Percentiles rank a stretch among this genome's conserved stretches.
These are phyloP conservation scores for Bombus polaris DNA, from an alignment of 1,140 invertebrate species.

Conservation along the genomic window DNA sequence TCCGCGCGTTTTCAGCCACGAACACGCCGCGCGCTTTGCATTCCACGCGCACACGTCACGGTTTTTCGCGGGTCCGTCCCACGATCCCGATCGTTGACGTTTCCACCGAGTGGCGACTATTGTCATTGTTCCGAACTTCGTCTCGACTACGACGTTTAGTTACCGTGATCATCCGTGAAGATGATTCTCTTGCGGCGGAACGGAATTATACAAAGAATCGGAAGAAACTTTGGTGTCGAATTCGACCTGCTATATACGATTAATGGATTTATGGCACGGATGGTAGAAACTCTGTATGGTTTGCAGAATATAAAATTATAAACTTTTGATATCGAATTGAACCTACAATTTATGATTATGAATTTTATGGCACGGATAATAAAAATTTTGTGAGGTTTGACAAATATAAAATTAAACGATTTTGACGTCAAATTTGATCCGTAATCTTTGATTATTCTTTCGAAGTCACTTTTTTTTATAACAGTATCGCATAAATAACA, in stretches of 20 bases:
- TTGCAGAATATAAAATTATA: not conserved
- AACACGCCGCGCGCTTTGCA: conserved; percentile 57
- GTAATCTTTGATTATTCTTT: not conserved
- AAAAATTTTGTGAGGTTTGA: too few species aligned
- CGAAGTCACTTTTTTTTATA: too few species aligned
- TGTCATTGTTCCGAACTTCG: not conserved
- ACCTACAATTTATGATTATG: too few species aligned
- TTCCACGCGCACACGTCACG: conserved; percentile 43
- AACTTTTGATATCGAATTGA: too few species aligned
- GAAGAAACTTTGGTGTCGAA: not conserved
- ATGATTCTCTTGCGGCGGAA: not conserved
- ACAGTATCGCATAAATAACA: not conserved
- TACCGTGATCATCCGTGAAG: conserved; percentile 15
- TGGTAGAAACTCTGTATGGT: not conserved
- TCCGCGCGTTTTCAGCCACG: conserved; percentile 55
- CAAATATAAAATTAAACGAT: too few species aligned
- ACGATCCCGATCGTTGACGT: not conserved
- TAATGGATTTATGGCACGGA: not conserved
- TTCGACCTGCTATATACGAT: too few species aligned
- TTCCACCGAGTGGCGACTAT: not conserved
- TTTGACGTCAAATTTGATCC: too few species aligned
- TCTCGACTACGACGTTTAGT: conserved; percentile 5
- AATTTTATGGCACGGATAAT: too few species aligned
- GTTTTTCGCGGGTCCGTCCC: conserved; percentile 26
- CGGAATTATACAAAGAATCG: not conserved